Evolutionary conservation across 1,140 invertebrate genomes (phyloP), one percentile per base, ranked within the genome.

Genomic region (Oreohelix idahoensis): DNA sequence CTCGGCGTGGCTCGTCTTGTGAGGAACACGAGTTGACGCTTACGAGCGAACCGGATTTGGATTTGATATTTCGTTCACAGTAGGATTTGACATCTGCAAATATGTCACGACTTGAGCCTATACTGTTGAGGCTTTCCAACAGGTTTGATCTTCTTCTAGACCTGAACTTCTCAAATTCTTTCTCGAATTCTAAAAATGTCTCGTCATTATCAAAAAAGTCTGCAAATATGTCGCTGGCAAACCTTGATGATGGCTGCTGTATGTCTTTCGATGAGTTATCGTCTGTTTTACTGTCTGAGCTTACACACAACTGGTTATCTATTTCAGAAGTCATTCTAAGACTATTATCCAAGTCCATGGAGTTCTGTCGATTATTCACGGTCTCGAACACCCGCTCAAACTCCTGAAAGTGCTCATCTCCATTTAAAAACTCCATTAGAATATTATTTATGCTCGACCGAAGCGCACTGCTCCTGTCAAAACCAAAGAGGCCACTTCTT

Each of bases 161-260:
- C 66, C 87, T 86, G 83, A 90, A 86, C 39, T 89, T 90, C 53
- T 89, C 88, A 84, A 91, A 88, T 77, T 91, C 90, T 32, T 86
- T 77, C 79, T 91, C 90, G 84, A 91, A 91, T 75, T 88, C 88
- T 75, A 89, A 86, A 81, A 91, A 91, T 84, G 89, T 88, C 69
- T 89, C 89, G 69, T 91, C 90, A 85, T 90, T 88, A 77, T 90
- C 85, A 84, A 91, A 91, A 80, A 91, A 91, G 63, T 91, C 90
- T 29, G 86, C 63, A 83, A 91, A 91, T 26, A 86, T 83, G 71
- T 91, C 89, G 49, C 88, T 86, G 69, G 86, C 74, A 26, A 36
- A 13, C 11, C 17, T 36, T 15, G 78, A 29, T n/a, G 49, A 42
- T 5, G 36, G 26, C 29, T 36, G 20, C 5, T 11, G 32, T 69